Evolutionary conservation across 2,888 invertebrate species (phyloP).

Genomic region (Chorisops tibialis): DNA sequence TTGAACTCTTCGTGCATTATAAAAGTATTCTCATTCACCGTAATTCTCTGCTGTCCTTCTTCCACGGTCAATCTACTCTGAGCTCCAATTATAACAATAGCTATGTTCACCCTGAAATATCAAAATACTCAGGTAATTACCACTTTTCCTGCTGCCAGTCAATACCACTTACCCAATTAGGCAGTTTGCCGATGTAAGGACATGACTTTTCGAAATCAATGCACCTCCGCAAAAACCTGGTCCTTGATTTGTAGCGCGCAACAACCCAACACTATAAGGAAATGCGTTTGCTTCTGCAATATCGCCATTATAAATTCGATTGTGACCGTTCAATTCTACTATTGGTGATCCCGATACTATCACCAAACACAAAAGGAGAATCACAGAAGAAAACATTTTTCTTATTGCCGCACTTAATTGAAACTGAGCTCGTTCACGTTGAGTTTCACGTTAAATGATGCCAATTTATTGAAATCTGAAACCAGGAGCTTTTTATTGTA

Average conservation of each 20-base stretch:
- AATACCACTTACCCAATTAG: not conserved
- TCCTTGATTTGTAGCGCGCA: not conserved
- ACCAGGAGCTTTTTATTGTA: no score
- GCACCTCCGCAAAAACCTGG: conserved; percentile 16
- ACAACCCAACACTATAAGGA: conserved; percentile 27
- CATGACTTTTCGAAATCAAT: conserved; percentile 18
- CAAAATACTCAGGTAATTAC: not conserved
- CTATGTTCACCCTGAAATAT: not conserved
- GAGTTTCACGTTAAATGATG: no score
- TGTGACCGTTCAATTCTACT: not conserved
- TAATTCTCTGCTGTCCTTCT: conserved; percentile 50
- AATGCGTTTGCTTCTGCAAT: conserved; percentile 27
- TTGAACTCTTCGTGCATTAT: conserved; percentile 49
- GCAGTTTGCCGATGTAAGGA: conserved; percentile 25
- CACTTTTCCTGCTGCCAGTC: not conserved
- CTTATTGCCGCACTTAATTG: no score
- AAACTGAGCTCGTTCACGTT: no score
- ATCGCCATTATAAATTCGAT: conserved; percentile 29
- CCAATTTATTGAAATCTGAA: no score
- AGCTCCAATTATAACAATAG: conserved; percentile 47
- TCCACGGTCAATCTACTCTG: conserved; percentile 48
- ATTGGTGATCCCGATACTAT: not conserved
- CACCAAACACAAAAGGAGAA: not conserved
- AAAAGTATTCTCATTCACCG: conserved; percentile 42
- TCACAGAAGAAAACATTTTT: no score